Conservation (phyloP, 2,888 invertebrate genomes). For the Tetragonisca angustula region DNA sequence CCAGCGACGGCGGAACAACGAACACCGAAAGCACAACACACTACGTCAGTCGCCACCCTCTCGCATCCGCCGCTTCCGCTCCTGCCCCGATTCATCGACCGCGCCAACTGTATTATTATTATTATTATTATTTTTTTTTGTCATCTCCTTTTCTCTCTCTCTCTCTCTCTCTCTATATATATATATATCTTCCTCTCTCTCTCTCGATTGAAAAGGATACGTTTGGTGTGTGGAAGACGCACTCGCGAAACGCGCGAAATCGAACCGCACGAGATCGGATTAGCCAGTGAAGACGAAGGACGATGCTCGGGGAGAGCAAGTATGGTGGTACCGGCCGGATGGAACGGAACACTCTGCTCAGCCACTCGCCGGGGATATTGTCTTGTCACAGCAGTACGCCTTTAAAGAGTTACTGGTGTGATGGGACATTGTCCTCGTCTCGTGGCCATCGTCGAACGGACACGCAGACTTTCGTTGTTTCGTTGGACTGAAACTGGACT, state of each 20-base stretch:
- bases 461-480: not conserved
- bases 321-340: too few species aligned
- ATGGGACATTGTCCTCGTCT: constrained; percentile 93
- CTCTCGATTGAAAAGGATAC: too few species aligned
- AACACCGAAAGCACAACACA: constrained; percentile 26
- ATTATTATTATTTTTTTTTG: too few species aligned
- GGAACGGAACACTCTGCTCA: constrained; percentile 1
- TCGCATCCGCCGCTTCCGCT: not conserved
- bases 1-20: constrained; percentile 6
- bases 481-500: not conserved
- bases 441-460: constrained; percentile 56
- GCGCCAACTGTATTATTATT: not conserved
- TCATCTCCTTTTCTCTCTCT: too few species aligned
- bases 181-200: too few species aligned
- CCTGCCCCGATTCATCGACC: not conserved
- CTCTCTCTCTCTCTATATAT: too few species aligned
- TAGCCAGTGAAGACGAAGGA: not conserved
- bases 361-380: constrained; percentile 93
- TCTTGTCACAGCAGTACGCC: constrained; percentile 99
- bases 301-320: not conserved
- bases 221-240: too few species aligned
- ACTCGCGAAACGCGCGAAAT: too few species aligned
- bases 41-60: constrained; percentile 27
- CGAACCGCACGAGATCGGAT: not conserved
- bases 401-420: constrained; percentile 93